Evolutionary conservation across 1,140 invertebrate species (phyloP), one percentile per base, ranked within the genome.

Genomic region (Sinella curviseta): DNA sequence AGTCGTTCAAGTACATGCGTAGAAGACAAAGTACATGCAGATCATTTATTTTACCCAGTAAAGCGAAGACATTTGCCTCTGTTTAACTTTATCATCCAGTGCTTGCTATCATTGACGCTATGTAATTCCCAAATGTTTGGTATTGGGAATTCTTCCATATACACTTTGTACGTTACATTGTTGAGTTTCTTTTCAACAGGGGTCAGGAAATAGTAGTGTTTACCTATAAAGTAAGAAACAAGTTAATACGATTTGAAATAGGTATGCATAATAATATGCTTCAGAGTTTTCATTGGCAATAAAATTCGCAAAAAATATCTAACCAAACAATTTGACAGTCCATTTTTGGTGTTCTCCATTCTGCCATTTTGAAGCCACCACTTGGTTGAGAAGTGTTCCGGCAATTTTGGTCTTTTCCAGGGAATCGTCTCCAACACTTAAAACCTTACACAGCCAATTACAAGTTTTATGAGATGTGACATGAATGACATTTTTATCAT

Each of bases 271-370:
- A 48, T 48, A 60, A 30, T 57, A n/a, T n/a, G n/a, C n/a, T n/a
- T n/a, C n/a, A n/a, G n/a, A n/a, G n/a, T 48, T 48, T 48, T 48
- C 39, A 48, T n/a, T n/a, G 20, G 8, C 39, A 48, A 48, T 20
- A 48, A 48, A n/a, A n/a, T n/a, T n/a, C n/a, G n/a, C n/a, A n/a
- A n/a, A n/a, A n/a, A n/a, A 55, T 17, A 31, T 14, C 24, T 55
- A 35, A 79, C 78, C 78, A 74, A 74, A 79, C 24, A 33, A 3
- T 28, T 48, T 76, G 17, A 79, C 55, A 34, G 35, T 79, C 78
- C 78, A 79, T 57, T 79, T 79, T 76, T 79, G 78, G 14, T 70
- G 20, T 14, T 79, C 78, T n/a, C 20, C 74, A 54, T 79, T 79
- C 24, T 3, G 31, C 78, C 78, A 79, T 73, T 70, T 76, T 0